Evolutionary conservation across 2,888 invertebrate genomes (phyloP), one percentile per base, ranked within the genome.

Genomic region (Oscheius myriophilus): DNA sequence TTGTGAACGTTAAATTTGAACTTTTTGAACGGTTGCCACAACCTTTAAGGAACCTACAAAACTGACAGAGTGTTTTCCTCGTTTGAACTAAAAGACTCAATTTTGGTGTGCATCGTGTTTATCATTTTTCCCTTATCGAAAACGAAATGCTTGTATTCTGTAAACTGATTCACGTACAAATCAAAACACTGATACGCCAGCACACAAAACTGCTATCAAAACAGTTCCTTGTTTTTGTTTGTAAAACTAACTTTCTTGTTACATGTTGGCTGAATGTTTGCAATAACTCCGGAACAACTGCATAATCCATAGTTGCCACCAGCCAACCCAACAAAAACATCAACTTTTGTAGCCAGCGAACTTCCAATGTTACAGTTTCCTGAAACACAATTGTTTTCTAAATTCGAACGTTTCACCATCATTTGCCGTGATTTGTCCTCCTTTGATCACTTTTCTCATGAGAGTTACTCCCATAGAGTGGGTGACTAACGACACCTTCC

Each of bases 231-330:
- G n/a, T n/a, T n/a, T 33, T 33, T 33, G 3, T 33, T 33, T 33
- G 33, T 33, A 33, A 3, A 3, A 25, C 52, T n/a, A 52, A 25
- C 52, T 53, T 71, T 39, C 43, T 66, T 69, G 43, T 78, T 78
- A 61, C 83, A 83, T 2, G 83, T 82, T 18, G 75, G 73, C 25
- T 73, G 73, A 21, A 72, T 43, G 9, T 53, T 49, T 0, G 79
- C 74, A 23, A 59, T 67, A 21, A 76, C 79, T 26, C 12, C 52
- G 18, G 26, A 26, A 64, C 83, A 83, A 26, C 76, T 73, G 64
- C 83, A 83, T 61, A 83, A 57, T n/a, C 83, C 83, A 59, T 75
- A 82, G 67, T 83, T 83, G 33, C 77, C 83, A 1, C 83, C 83
- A 9, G 83, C 69, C 46, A 83, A 69, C 39, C 82, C 83, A 54